Evolutionary conservation across 2,888 invertebrate genomes (phyloP).

Genomic region (Acleris cristana): DNA sequence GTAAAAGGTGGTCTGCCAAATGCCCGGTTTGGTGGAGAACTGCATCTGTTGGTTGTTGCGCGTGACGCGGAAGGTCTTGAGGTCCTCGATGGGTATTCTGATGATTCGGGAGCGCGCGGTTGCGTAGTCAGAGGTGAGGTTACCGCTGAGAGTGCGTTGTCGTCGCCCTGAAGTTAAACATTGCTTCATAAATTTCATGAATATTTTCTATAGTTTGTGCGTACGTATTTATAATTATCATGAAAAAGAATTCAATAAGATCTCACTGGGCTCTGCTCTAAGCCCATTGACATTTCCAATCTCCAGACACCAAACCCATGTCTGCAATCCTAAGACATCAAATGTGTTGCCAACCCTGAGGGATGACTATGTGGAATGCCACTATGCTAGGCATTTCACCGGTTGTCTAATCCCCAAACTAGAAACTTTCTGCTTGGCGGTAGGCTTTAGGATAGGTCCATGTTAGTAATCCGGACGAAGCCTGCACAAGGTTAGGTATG

Average conservation of each 20-base stretch:
- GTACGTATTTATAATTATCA: too few species aligned
- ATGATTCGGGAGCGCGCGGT: conserved; percentile 73
- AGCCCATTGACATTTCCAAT: too few species aligned
- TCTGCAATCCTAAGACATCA: not conserved
- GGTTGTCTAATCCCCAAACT: too few species aligned
- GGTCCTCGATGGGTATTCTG: conserved; percentile 67
- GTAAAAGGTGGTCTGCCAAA: conserved; percentile 91
- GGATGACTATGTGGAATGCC: too few species aligned
- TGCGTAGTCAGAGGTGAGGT: conserved; percentile 74
- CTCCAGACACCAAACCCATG: not conserved
- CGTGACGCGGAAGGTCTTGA: conserved; percentile 71
- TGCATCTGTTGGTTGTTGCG: conserved; percentile 76
- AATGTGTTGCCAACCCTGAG: not conserved
- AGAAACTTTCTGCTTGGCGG: too few species aligned
- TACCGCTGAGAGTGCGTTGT: conserved; percentile 84
- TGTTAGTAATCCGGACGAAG: too few species aligned
- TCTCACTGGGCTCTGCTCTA: too few species aligned
- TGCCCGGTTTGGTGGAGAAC: conserved; percentile 74
- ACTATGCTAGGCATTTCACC: too few species aligned
- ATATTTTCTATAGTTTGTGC: too few species aligned
- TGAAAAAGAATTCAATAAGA: too few species aligned
- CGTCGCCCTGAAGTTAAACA: conserved; percentile 78
- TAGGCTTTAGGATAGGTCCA: too few species aligned
- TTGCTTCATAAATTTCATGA: not conserved
- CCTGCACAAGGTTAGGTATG: too few species aligned